Base-by-base conservation (phyloP, 2,888 invertebrate species). In the Pterobdella sp. region DNA sequence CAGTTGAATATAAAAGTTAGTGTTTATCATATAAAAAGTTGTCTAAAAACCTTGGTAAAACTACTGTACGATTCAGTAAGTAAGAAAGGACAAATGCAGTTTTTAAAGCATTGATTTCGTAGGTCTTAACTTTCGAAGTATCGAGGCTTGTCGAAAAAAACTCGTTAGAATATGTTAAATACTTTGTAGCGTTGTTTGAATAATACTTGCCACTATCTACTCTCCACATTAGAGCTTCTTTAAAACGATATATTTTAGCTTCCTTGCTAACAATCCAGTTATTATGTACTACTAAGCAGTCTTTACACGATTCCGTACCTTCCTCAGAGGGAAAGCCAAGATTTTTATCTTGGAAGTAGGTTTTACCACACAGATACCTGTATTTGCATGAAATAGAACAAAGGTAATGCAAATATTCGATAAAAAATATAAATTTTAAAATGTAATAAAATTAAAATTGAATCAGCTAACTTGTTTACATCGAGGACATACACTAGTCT, bases 251-350 rank as follows among this genome's bases (percentile, higher is more conserved):
- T 3, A 72, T 64, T 72, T 76, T 76, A 14, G 74, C 75, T 29
- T 75, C 75, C 32, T 66, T 64, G 65, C 72, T 71, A 29, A 74
- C 73, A 31, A 76, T 76, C 74, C 75, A 76, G 72, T 76, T 76
- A 60, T 76, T 75, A 71, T 76, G 76, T 14, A 76, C 72, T 29
- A 76, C 74, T 22, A 74, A 34, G 63, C 75, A 74, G 0, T 56
- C 64, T 10, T 49, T 32, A 35, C 74, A 74, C 3, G n/a, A n/a
- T n/a, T 72, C 49, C 37, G 65, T 36, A 1, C 34, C 52, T 52
- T 18, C n/a, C 35, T 71, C 35, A 14, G 37, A 29, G 4, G 70
- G 63, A 49, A 68, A 73, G 64, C 36, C n/a, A 2, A 68, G 74
- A 49, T 42, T 34, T 37, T 18, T 49, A 35, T 34, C 65, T 67